Conservation (phyloP, 2,888 invertebrate genomes). For the Heliconius sara region DNA sequence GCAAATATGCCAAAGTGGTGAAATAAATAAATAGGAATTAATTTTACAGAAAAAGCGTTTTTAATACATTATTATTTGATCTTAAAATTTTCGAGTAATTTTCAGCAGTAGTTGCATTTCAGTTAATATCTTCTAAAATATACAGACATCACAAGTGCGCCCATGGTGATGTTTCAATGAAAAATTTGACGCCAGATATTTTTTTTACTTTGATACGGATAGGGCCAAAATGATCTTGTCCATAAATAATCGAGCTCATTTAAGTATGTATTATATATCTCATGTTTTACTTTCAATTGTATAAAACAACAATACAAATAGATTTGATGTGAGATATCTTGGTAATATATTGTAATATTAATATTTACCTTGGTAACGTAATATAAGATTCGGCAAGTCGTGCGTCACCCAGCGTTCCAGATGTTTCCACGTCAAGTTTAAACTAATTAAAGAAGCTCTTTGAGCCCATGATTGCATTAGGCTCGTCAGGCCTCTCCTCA, state of each 20-base stretch:
- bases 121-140: no score
- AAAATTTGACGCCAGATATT: no score
- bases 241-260: neutral
- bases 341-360: neutral
- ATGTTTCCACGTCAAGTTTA: slow-evolving; percentile 29
- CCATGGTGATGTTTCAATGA: no score
- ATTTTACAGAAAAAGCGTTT: no score
- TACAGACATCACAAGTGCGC: no score
- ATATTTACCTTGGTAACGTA: neutral
- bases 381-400: neutral
- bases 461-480: slow-evolving; percentile 68
- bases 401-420: slow-evolving; percentile 11
- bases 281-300: neutral
- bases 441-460: slow-evolving; percentile 55
- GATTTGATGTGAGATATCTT: neutral
- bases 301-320: neutral
- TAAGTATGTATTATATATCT: neutral
- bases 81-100: neutral
- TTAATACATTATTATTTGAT: neutral
- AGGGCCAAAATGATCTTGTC: neutral
- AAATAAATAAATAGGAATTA: no score
- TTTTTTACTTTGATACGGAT: neutral
- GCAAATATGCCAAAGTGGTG: no score
- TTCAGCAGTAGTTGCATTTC: no score
- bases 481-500: slow-evolving; percentile 54